phyloP scores from a whole-genome alignment of 1,140 invertebrate genomes.

The Ptiloglossa arizonensis region DNA sequence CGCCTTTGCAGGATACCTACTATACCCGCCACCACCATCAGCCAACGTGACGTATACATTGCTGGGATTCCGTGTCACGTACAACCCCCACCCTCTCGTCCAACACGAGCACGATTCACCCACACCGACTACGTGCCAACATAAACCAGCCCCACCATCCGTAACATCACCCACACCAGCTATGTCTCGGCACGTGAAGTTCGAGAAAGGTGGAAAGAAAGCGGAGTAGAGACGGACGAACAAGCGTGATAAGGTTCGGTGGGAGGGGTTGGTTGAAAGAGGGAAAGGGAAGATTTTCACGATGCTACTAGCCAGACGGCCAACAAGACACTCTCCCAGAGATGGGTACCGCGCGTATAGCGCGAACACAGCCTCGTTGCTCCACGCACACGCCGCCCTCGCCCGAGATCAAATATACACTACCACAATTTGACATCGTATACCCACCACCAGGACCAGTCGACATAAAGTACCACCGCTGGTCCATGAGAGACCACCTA shows the following conservation, averaged over 20 bases:
- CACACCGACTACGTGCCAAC: constrained; percentile 37
- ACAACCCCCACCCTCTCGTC: neutral
- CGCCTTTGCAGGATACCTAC: constrained; percentile 72
- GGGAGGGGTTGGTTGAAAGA: constrained; percentile 8
- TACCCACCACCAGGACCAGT: constrained; percentile 35
- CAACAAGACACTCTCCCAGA: constrained; percentile 70
- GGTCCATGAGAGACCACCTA: constrained; percentile 50
- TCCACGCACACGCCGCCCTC: constrained; percentile 8
- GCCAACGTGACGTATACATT: constrained; percentile 25
- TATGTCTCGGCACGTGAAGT: constrained; percentile 43
- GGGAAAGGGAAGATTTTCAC: constrained; percentile 45
- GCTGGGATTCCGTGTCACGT: constrained; percentile 33
- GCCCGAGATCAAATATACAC: constrained; percentile 44
- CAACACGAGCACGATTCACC: constrained; percentile 28
- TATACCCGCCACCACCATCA: constrained; percentile 42
- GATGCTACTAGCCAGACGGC: constrained; percentile 61
- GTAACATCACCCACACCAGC: constrained; percentile 55
- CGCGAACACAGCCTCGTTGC: neutral
- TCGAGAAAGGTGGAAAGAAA: constrained; percentile 21
- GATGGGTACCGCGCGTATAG: constrained; percentile 34
- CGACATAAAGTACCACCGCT: constrained; percentile 44
- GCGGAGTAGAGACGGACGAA: constrained; percentile 24
- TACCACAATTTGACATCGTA: constrained; percentile 48
- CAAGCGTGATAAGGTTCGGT: constrained; percentile 39
- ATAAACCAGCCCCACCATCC: constrained; percentile 59